Evolutionary conservation across 2,888 invertebrate species (phyloP).

Genomic region (Papilio protenor): DNA sequence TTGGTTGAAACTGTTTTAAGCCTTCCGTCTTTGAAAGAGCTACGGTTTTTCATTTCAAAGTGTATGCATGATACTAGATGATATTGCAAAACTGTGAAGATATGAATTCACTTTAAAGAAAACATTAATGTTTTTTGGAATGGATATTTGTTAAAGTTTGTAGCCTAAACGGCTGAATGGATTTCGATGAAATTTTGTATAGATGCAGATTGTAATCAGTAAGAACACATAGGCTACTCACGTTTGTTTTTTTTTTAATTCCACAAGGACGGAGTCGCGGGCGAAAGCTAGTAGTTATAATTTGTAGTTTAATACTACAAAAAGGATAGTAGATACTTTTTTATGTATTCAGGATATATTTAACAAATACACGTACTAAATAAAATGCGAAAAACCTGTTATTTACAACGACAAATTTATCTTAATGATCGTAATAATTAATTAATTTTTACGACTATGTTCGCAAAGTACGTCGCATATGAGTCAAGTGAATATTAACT

Average conservation of each 20-base stretch:
- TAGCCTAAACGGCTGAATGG: too few species aligned
- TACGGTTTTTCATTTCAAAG: constrained; percentile 20
- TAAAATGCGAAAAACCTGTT: not conserved
- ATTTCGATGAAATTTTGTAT: too few species aligned
- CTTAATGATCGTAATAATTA: not conserved
- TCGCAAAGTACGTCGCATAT: not conserved
- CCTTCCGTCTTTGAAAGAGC: constrained; percentile 25
- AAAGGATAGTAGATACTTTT: not conserved
- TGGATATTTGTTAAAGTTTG: too few species aligned
- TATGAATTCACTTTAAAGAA: not conserved
- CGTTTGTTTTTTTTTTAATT: too few species aligned
- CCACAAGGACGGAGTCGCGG: too few species aligned
- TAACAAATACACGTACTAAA: not conserved
- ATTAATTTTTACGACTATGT: constrained; percentile 14
- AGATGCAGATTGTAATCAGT: too few species aligned
- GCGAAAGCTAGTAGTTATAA: too few species aligned
- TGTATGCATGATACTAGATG: constrained; percentile 5
- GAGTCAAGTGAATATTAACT: constrained; percentile 47
- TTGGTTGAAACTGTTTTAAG: constrained; percentile 58
- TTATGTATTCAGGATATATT: not conserved
- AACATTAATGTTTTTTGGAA: too few species aligned
- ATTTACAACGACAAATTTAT: constrained; percentile 26
- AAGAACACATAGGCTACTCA: too few species aligned
- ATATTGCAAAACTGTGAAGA: constrained; percentile 1
- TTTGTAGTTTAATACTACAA: not conserved